A percentile compares a stretch with the other conserved stretches of the same genome.
Conservation (phyloP, 2,797 vertebrate genomes). For the Apodemus agrarius region DNA sequence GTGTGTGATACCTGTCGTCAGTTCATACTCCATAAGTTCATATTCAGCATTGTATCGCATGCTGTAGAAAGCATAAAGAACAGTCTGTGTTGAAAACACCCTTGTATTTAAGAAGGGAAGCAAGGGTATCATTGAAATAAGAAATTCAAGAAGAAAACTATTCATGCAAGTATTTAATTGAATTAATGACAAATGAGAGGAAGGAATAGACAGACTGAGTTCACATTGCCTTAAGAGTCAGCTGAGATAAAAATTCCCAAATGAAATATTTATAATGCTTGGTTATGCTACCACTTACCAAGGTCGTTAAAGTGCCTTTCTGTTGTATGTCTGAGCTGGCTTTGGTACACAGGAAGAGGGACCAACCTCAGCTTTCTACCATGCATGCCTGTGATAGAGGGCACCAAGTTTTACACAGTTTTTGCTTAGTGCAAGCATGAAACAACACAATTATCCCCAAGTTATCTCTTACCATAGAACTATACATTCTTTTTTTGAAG, state of each 20-base stretch:
- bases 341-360: conserved; percentile 5
- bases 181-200: background rate
- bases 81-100: background rate
- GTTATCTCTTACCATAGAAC: background rate
- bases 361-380: conserved; percentile 53
- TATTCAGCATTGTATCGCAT: background rate
- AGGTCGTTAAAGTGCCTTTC: conserved; percentile 76
- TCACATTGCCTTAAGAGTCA: conserved; percentile 63
- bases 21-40: background rate
- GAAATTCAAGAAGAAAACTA: background rate
- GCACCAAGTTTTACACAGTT: background rate
- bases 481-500: background rate
- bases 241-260: conserved; percentile 74
- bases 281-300: conserved; percentile 71
- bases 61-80: background rate
- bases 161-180: background rate
- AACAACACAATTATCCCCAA: conserved; percentile 33
- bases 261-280: conserved; percentile 77
- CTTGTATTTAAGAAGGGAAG: background rate
- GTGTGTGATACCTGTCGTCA: background rate
- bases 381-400: background rate
- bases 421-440: conserved; percentile 16
- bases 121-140: conserved; percentile 3
- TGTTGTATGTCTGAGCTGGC: conserved; percentile 73
- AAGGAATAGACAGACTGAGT: conserved; percentile 38